phyloP scores from a whole-genome alignment of 2,113 vertebrate genomes.

The Hippocampus mohnikei region DNA sequence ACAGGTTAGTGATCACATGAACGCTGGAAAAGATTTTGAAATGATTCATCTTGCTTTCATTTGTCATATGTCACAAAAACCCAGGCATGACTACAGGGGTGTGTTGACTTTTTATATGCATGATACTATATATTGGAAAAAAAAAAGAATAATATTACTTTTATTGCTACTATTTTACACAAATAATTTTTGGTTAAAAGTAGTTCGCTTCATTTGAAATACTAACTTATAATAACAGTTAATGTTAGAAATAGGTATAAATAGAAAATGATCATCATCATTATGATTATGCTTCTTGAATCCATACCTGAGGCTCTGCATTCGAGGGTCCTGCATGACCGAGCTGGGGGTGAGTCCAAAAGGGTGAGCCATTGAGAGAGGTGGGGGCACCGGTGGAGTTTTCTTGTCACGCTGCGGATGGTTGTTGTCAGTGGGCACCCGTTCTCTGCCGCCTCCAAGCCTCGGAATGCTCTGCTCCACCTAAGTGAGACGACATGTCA shows the following conservation, averaged over 20 bases:
- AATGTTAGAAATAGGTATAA: background rate
- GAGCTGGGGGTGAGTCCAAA: conserved; percentile 61
- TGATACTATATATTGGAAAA: too few species aligned
- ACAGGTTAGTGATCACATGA: background rate
- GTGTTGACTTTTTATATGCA: background rate
- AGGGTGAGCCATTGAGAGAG: conserved; percentile 55
- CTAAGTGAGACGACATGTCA: conserved; percentile 35
- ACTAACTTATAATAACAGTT: background rate
- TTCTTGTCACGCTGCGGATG: conserved; percentile 59
- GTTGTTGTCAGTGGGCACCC: conserved; percentile 38
- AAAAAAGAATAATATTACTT: too few species aligned
- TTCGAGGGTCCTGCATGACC: conserved; percentile 84
- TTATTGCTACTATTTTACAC: too few species aligned
- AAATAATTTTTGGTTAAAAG: too few species aligned
- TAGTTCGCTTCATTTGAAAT: too few species aligned
- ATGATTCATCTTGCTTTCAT: too few species aligned
- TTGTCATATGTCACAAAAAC: too few species aligned
- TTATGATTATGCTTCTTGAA: background rate
- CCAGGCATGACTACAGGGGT: background rate
- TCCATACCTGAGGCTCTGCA: conserved; percentile 85
- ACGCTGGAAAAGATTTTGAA: too few species aligned
- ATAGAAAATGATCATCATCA: too few species aligned
- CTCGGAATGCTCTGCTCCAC: conserved; percentile 45
- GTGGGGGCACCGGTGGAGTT: conserved; percentile 43
- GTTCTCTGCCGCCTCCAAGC: conserved; percentile 45